Percentiles rank a stretch among this genome's conserved stretches.
Conservation (phyloP, 2,797 vertebrate species). For the Tragelaphus oryx region DNA sequence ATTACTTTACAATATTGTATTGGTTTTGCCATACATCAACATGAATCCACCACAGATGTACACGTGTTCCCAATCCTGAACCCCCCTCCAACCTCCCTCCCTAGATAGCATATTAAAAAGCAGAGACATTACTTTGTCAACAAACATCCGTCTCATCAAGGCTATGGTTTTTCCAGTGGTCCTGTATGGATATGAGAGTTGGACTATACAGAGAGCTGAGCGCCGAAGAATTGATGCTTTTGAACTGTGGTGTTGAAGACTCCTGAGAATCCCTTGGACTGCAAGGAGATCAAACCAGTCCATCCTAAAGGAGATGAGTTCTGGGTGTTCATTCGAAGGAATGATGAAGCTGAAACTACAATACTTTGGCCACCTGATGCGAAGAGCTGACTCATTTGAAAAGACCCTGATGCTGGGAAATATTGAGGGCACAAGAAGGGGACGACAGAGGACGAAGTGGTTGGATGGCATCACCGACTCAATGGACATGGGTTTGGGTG, state of each 20-base stretch:
- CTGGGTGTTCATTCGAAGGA: neutral
- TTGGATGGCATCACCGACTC: too few relatives aligned
- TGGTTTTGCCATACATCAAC: too few relatives aligned
- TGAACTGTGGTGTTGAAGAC: neutral
- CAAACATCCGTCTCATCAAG: neutral
- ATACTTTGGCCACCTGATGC: neutral
- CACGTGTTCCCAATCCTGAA: too few relatives aligned
- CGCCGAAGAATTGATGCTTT: fast-evolving
- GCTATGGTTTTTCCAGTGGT: neutral
- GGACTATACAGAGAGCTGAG: neutral
- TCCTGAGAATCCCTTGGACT: neutral
- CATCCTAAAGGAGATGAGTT: neutral
- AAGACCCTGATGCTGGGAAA: too few relatives aligned
- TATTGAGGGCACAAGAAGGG: too few relatives aligned
- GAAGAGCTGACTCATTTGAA: too few relatives aligned
- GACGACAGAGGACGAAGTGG: too few relatives aligned
- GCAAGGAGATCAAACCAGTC: neutral
- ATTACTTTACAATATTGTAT: too few relatives aligned
- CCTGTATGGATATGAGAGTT: neutral
- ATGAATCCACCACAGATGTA: too few relatives aligned
- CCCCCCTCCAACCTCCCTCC: too few relatives aligned
- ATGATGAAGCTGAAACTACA: neutral
- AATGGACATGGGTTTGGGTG: too few relatives aligned
- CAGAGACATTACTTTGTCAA: neutral
- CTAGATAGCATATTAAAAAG: neutral